These are phyloP conservation scores for Rhaphigaster nebulosa DNA, from an alignment of 2,888 invertebrate species.

Conservation along the genomic window DNA sequence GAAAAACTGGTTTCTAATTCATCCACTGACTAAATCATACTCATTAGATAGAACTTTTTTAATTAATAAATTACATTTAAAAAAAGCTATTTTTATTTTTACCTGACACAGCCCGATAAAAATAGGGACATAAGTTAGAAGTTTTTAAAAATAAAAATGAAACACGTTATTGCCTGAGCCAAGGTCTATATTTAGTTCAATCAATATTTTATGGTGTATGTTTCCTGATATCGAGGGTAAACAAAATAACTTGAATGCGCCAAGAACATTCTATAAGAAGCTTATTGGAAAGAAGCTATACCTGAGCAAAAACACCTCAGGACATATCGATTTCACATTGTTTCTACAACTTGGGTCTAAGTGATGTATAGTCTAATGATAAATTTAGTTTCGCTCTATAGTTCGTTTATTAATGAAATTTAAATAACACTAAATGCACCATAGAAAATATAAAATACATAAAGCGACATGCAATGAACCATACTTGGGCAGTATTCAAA, in stretches of 20 bases:
- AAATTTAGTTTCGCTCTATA: too few relatives aligned
- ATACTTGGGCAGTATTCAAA: too few relatives aligned
- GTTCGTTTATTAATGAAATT: too few relatives aligned
- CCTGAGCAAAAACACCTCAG: neutral
- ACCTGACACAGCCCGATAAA: neutral
- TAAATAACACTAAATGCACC: too few relatives aligned
- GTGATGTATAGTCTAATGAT: too few relatives aligned
- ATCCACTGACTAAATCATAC: neutral
- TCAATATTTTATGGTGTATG: neutral
- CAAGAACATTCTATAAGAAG: neutral
- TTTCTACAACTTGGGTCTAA: too few relatives aligned
- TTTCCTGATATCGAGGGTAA: neutral
- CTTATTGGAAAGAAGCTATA: neutral
- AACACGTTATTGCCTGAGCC: neutral
- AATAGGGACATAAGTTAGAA: neutral
- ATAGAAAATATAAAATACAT: too few relatives aligned
- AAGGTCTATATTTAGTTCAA: neutral
- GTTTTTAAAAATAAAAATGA: neutral
- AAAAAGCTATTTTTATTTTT: too few relatives aligned
- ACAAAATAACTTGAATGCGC: neutral
- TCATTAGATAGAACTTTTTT: neutral
- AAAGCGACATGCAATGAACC: too few relatives aligned
- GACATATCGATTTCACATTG: too few relatives aligned
- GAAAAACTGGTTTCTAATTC: neutral
- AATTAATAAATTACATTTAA: too few relatives aligned